Evolutionary conservation across 2,113 vertebrate genomes (phyloP).

Genomic region (Triplophysa siluroides): DNA sequence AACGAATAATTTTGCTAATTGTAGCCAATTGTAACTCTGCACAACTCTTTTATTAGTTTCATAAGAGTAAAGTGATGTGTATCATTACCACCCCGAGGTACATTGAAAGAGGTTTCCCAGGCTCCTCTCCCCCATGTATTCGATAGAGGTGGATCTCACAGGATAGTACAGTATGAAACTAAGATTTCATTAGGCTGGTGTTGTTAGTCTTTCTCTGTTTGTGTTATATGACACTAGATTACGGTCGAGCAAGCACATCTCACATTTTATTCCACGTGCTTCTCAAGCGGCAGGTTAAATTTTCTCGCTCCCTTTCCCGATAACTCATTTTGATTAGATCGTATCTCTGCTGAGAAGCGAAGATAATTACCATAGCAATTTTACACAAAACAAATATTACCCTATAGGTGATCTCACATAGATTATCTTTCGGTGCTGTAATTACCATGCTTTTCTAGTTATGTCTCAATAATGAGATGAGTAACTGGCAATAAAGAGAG

Average conservation of each 20-base stretch:
- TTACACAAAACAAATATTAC: constrained; percentile 43
- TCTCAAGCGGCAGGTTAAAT: constrained; percentile 7
- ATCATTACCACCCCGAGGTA: neutral
- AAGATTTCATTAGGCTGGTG: constrained; percentile 2
- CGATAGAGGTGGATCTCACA: neutral
- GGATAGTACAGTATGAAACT: neutral
- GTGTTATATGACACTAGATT: constrained; percentile 19
- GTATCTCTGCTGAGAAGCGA: constrained; percentile 38
- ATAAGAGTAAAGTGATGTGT: neutral
- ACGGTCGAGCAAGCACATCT: constrained; percentile 16
- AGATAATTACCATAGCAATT: constrained; percentile 43
- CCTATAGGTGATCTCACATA: constrained; percentile 35
- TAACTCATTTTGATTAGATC: constrained; percentile 44
- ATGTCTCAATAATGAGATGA: constrained; percentile 4
- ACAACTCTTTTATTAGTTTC: neutral
- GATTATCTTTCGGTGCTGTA: constrained; percentile 27
- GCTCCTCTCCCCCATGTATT: neutral
- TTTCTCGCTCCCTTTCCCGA: constrained; percentile 11
- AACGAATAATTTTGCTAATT: too few species aligned
- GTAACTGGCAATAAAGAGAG: constrained; percentile 13
- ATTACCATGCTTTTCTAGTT: constrained; percentile 29
- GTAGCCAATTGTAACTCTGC: too few species aligned
- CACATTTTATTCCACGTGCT: constrained; percentile 21
- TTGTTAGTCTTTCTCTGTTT: constrained; percentile 8
- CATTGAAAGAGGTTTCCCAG: neutral